A percentile compares a stretch with the other conserved stretches of the same genome.
phyloP scores from a whole-genome alignment of 2,888 invertebrate genomes.

The Hirtodrosophila histrioides region DNA sequence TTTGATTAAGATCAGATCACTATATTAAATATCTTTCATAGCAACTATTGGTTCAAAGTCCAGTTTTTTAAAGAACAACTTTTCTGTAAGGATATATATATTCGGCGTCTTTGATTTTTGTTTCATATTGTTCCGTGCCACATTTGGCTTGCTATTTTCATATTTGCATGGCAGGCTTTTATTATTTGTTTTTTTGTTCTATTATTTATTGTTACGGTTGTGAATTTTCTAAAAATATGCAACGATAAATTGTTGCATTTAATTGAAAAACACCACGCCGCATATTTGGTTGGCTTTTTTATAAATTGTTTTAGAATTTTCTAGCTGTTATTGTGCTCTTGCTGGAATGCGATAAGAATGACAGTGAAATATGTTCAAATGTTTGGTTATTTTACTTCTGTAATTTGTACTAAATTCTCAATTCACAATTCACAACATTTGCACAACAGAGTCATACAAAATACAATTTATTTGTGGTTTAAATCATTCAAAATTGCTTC shows the following conservation, averaged over 20 bases:
- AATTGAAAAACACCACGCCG: slow-evolving; percentile 41
- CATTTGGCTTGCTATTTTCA: slow-evolving; percentile 18
- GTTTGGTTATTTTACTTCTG: too few relatives aligned
- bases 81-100: too few relatives aligned
- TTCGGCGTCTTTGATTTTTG: too few relatives aligned
- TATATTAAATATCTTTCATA: too few relatives aligned
- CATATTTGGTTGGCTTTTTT: slow-evolving; percentile 10
- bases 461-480: too few relatives aligned
- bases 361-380: background rate
- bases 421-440: too few relatives aligned
- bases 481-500: too few relatives aligned
- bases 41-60: too few relatives aligned
- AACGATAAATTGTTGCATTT: slow-evolving; percentile 45
- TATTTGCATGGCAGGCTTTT: slow-evolving; percentile 4
- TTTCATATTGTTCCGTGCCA: background rate
- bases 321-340: background rate
- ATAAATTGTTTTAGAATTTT: background rate
- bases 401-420: too few relatives aligned
- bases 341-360: slow-evolving; percentile 1
- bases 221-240: slow-evolving; percentile 42
- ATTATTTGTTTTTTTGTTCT: slow-evolving; percentile 2
- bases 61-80: too few relatives aligned
- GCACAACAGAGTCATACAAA: too few relatives aligned
- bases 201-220: slow-evolving; percentile 43
- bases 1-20: too few relatives aligned